Evolutionary conservation across 2,113 vertebrate genomes (phyloP).

Genomic region (Colistium nudipinnis): DNA sequence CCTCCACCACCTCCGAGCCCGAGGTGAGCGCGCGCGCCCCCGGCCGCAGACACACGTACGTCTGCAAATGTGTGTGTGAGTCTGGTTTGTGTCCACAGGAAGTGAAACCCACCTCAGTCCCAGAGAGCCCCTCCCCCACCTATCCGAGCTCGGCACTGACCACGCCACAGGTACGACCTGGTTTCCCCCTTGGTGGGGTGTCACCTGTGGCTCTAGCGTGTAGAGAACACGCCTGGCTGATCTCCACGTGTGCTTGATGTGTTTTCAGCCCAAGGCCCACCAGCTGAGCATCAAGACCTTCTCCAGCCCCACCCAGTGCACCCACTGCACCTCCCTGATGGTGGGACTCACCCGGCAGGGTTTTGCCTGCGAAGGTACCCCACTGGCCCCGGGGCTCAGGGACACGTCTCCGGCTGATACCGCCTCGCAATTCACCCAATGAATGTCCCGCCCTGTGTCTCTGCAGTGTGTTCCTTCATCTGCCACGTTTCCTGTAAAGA

Average conservation of each 20-base stretch:
- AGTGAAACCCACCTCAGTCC: slow-evolving; percentile 78
- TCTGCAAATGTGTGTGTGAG: neutral
- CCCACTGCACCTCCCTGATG: slow-evolving; percentile 97
- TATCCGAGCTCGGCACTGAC: slow-evolving; percentile 84
- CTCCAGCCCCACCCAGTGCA: slow-evolving; percentile 93
- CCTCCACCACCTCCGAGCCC: slow-evolving; percentile 79
- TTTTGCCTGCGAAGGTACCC: slow-evolving; percentile 92
- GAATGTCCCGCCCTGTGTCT: neutral
- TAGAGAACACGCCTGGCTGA: neutral
- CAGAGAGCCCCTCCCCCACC: slow-evolving; percentile 82
- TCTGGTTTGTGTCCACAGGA: slow-evolving; percentile 79
- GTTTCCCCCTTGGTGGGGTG: neutral
- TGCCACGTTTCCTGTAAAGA: slow-evolving; percentile 96
- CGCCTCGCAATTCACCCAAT: no score
- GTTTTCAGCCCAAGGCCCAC: slow-evolving; percentile 92
- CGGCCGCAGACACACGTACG: neutral
- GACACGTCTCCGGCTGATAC: no score
- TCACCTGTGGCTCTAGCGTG: neutral
- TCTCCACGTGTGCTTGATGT: neutral
- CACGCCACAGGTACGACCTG: slow-evolving; percentile 86
- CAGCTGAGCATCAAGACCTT: slow-evolving; percentile 96
- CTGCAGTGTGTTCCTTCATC: slow-evolving; percentile 93
- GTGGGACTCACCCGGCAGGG: slow-evolving; percentile 95
- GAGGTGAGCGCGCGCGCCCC: no score
- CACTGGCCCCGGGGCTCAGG: no score